Evolutionary conservation across 2,797 vertebrate species (phyloP).

Genomic region (Eleutherodactylus coqui): DNA sequence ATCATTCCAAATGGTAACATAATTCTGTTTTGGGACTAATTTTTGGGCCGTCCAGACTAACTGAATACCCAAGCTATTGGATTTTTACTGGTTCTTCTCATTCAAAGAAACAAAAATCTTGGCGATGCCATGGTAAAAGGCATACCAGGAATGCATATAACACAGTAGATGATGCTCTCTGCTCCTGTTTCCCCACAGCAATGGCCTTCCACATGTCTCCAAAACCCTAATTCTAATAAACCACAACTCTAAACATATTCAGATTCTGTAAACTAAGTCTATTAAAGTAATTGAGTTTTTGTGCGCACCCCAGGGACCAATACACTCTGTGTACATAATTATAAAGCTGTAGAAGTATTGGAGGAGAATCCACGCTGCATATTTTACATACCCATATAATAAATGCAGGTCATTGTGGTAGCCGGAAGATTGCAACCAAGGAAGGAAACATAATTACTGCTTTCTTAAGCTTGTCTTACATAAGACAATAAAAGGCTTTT

Average conservation of each 20-base stretch:
- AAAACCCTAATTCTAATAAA: neutral
- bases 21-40: no score
- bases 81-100: no score
- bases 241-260: neutral
- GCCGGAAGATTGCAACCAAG: neutral
- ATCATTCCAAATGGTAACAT: no score
- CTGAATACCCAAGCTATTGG: no score
- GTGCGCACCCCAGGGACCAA: neutral
- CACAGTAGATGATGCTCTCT: neutral
- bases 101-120: no score
- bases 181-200: neutral
- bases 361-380: neutral
- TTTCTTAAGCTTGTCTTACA: no score
- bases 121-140: neutral
- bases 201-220: neutral
- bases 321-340: neutral
- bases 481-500: no score
- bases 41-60: no score
- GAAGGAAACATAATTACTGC: neutral
- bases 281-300: neutral
- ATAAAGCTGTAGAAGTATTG: neutral
- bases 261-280: neutral
- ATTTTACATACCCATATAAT: neutral
- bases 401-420: neutral
- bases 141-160: neutral